phyloP scores from a whole-genome alignment of 2,797 vertebrate genomes.

The Sebastiscus albofasciatus region DNA sequence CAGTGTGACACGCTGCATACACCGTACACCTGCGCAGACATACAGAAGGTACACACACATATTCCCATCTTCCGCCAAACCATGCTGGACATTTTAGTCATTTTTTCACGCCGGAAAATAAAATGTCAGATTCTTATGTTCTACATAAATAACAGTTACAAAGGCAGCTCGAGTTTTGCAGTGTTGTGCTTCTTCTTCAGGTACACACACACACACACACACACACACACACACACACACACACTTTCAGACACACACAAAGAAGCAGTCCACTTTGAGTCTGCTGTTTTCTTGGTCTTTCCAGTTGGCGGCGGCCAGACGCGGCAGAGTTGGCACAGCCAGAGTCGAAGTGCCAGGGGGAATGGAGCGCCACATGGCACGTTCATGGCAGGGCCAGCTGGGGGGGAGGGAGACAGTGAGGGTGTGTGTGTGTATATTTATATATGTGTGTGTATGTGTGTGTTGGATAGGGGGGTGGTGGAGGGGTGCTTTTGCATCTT shows the following conservation, averaged over 20 bases:
- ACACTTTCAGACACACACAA: slow-evolving; percentile 59
- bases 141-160: slow-evolving; percentile 6
- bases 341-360: slow-evolving; percentile 81
- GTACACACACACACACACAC: slow-evolving; percentile 9
- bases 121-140: slow-evolving; percentile 26
- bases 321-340: slow-evolving; percentile 80
- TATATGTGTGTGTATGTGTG: slow-evolving; percentile 18
- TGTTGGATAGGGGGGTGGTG: slow-evolving; percentile 22
- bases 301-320: slow-evolving; percentile 80
- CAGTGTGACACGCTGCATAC: slow-evolving; percentile 43
- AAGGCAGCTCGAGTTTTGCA: slow-evolving; percentile 47
- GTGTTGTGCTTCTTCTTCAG: slow-evolving; percentile 34
- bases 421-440: slow-evolving; percentile 19
- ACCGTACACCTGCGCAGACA: slow-evolving; percentile 52
- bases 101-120: slow-evolving; percentile 18
- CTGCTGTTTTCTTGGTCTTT: slow-evolving; percentile 75
- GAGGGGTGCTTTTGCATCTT: slow-evolving; percentile 82
- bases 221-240: slow-evolving; percentile 14
- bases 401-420: slow-evolving; percentile 64
- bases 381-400: slow-evolving; percentile 85
- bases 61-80: not conserved
- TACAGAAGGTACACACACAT: slow-evolving; percentile 6
- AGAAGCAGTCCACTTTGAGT: slow-evolving; percentile 74
- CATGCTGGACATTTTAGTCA: not conserved
- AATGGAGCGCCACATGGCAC: slow-evolving; percentile 85